Percentiles rank a stretch among this genome's conserved stretches.
Evolutionary conservation across 1,140 invertebrate species (phyloP).

Genomic region (Parapsyche elsis): DNA sequence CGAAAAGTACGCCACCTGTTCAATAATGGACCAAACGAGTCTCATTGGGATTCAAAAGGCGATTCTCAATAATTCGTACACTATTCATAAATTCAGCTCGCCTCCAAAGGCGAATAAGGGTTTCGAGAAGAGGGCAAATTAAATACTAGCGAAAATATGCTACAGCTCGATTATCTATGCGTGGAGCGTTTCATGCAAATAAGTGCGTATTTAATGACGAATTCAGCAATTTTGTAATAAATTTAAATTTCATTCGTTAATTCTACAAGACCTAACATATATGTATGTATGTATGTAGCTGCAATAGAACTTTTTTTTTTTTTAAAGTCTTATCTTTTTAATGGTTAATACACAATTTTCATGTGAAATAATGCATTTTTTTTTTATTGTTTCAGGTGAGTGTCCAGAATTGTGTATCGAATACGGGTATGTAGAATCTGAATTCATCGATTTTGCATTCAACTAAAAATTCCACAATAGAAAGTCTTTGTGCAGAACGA

Average conservation of each 20-base stretch:
- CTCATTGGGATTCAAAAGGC: neutral
- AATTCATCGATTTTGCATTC: no score
- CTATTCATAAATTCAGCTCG: conserved; percentile 23
- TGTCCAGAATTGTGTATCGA: no score
- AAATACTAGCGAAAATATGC: conserved; percentile 3
- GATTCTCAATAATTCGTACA: conserved; percentile 6
- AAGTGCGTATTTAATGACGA: neutral
- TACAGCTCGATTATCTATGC: neutral
- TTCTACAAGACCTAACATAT: no score
- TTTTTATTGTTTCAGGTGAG: no score
- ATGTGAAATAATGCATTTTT: no score
- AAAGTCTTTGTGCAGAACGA: no score
- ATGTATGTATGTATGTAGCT: no score
- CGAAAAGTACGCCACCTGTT: neutral
- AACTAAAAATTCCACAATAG: no score
- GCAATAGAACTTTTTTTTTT: no score
- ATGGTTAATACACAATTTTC: no score
- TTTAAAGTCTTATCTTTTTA: no score
- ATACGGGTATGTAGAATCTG: no score
- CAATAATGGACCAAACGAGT: neutral
- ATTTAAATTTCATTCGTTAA: neutral
- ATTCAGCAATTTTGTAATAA: neutral
- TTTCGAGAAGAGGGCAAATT: conserved; percentile 7
- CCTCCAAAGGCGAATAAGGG: neutral
- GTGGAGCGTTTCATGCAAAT: neutral